Conservation (phyloP, 2,888 invertebrate genomes). For the Sceliomorpha sp. region DNA sequence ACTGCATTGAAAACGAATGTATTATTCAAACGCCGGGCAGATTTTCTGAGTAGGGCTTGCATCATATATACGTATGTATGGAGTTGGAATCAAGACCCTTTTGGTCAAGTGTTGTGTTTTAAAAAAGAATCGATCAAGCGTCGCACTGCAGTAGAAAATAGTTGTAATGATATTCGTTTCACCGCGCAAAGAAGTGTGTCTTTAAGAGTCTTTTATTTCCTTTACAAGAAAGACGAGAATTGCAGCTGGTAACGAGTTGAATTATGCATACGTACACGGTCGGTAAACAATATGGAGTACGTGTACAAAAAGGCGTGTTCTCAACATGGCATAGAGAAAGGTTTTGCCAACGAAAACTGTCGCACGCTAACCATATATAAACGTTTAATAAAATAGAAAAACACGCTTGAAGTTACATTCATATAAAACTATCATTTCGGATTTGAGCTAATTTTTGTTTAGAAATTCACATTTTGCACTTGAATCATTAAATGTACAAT, state of each 20-base stretch:
- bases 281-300: slow-evolving; percentile 44
- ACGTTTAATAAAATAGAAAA: neutral
- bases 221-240: slow-evolving; percentile 25
- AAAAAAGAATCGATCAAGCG: slow-evolving; percentile 37
- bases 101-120: slow-evolving; percentile 18
- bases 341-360: slow-evolving; percentile 31
- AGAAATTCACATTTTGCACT: too few species aligned
- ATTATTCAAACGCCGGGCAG: neutral
- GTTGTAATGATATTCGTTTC: slow-evolving; percentile 44
- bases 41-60: neutral
- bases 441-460: too few species aligned
- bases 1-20: neutral
- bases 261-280: slow-evolving; percentile 39
- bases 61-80: slow-evolving; percentile 14
- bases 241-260: slow-evolving; percentile 50
- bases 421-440: too few species aligned
- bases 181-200: slow-evolving; percentile 27
- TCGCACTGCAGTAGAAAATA: slow-evolving; percentile 32
- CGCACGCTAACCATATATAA: slow-evolving; percentile 14
- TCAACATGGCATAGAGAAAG: slow-evolving; percentile 21
- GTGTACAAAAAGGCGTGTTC: slow-evolving; percentile 37
- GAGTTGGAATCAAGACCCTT: slow-evolving; percentile 9
- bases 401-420: neutral
- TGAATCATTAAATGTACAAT: too few species aligned
- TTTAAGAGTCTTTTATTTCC: slow-evolving; percentile 38